A percentile compares a stretch with the other conserved stretches of the same genome.
phyloP scores from a whole-genome alignment of 2,888 invertebrate genomes.

The Hermodice carunculata region DNA sequence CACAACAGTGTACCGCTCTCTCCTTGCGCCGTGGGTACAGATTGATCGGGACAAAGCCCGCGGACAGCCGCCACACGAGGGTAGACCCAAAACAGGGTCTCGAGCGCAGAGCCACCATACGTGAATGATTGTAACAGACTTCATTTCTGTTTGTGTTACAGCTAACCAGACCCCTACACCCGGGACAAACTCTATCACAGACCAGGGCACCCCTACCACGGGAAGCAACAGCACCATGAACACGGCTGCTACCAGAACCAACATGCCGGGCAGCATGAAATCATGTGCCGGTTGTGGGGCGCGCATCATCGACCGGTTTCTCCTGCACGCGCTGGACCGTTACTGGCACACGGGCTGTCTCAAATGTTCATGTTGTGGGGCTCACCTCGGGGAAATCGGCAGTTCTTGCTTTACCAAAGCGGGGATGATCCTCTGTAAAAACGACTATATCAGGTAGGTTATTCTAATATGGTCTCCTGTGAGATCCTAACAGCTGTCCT shows the following conservation, averaged over 20 bases:
- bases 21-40: too few species aligned
- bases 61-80: too few species aligned
- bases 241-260: background rate
- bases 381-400: conserved; percentile 91
- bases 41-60: too few species aligned
- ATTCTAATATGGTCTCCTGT: background rate
- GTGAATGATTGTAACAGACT: too few species aligned
- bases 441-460: conserved; percentile 92
- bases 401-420: conserved; percentile 92
- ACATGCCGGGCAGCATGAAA: conserved; percentile 46
- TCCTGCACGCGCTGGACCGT: conserved; percentile 91
- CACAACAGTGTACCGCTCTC: too few species aligned
- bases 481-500: too few species aligned
- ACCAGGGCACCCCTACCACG: too few species aligned
- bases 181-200: too few species aligned
- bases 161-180: too few species aligned
- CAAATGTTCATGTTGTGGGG: conserved; percentile 92
- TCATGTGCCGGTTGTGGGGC: conserved; percentile 90
- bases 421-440: conserved; percentile 95
- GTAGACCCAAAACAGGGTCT: too few species aligned
- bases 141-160: too few species aligned
- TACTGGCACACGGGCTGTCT: conserved; percentile 97
- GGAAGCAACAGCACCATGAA: conserved; percentile 4
- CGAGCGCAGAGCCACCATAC: too few species aligned
- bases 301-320: conserved; percentile 91